These are phyloP conservation scores for Penaeus monodon DNA, from an alignment of 2,888 invertebrate species.

Conservation along the genomic window DNA sequence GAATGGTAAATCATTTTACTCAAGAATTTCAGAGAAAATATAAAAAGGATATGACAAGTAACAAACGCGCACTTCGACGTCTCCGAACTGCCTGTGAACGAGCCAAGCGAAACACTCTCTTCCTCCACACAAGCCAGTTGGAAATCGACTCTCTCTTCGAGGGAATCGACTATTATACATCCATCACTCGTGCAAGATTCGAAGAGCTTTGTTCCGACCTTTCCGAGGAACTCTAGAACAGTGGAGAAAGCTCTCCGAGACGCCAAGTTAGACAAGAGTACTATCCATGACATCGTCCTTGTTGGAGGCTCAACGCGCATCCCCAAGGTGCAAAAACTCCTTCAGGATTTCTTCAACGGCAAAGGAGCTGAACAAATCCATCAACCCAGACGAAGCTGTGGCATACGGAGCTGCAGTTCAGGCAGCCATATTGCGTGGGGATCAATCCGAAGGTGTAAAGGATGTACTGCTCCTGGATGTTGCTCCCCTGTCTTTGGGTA, in stretches of 20 bases:
- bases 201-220: constrained; percentile 76
- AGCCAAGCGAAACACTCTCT: constrained; percentile 86
- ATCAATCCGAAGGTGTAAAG: constrained; percentile 76
- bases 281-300: constrained; percentile 75
- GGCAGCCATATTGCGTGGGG: constrained; percentile 93
- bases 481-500: constrained; percentile 89
- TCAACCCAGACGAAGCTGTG: constrained; percentile 97
- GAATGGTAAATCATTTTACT: constrained; percentile 79
- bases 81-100: constrained; percentile 92
- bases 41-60: constrained; percentile 71
- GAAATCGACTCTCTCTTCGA: constrained; percentile 95
- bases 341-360: constrained; percentile 88
- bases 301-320: constrained; percentile 98
- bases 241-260: constrained; percentile 77
- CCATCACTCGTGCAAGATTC: constrained; percentile 72
- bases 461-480: constrained; percentile 92
- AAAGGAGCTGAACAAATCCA: constrained; percentile 96
- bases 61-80: constrained; percentile 79
- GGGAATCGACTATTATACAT: constrained; percentile 95
- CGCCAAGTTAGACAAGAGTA: constrained; percentile 75
- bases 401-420: constrained; percentile 97
- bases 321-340: constrained; percentile 95
- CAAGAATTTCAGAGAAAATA: constrained; percentile 74
- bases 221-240: constrained; percentile 76
- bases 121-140: constrained; percentile 77